phyloP scores from a whole-genome alignment of 2,888 invertebrate genomes.

The Caenorhabditis uteleia region DNA sequence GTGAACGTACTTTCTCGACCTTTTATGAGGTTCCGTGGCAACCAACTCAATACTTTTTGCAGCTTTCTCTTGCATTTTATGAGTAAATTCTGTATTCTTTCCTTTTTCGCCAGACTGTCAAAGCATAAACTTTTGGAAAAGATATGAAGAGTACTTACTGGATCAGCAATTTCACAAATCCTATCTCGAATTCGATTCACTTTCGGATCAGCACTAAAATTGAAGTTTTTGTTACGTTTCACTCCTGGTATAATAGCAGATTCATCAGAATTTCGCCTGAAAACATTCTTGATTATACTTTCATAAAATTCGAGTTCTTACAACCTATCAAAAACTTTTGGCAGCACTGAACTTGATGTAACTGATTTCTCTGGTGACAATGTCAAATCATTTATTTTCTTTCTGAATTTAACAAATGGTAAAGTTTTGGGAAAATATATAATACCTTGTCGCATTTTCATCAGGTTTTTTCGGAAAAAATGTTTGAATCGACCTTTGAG shows the following conservation, averaged over 20 bases:
- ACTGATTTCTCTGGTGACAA: neutral
- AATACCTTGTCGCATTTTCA: slow-evolving; percentile 1
- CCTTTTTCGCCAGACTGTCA: slow-evolving; percentile 2
- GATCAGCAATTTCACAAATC: slow-evolving; percentile 27
- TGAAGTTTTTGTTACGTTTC: slow-evolving; percentile 3
- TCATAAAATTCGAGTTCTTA: neutral
- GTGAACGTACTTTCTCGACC: slow-evolving; percentile 7
- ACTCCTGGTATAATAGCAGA: neutral
- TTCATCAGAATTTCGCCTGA: neutral
- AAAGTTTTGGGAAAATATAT: neutral
- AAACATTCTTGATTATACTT: no score
- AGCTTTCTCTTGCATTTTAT: slow-evolving; percentile 30
- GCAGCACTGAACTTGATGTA: neutral
- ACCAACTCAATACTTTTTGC: slow-evolving; percentile 23
- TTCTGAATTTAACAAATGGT: no score
- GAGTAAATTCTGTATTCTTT: slow-evolving; percentile 24
- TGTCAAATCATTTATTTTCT: no score
- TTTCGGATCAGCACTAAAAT: slow-evolving; percentile 21
- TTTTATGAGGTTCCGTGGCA: slow-evolving; percentile 19
- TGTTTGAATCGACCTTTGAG: slow-evolving; percentile 1
- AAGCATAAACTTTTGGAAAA: neutral
- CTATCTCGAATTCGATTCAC: slow-evolving; percentile 16
- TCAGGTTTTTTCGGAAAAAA: neutral
- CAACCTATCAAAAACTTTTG: neutral
- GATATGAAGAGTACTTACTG: slow-evolving; percentile 5